A percentile compares a stretch with the other conserved stretches of the same genome.
These are phyloP conservation scores for Cremastinae sp. DNA, from an alignment of 2,888 invertebrate genomes.

Conservation along the genomic window DNA sequence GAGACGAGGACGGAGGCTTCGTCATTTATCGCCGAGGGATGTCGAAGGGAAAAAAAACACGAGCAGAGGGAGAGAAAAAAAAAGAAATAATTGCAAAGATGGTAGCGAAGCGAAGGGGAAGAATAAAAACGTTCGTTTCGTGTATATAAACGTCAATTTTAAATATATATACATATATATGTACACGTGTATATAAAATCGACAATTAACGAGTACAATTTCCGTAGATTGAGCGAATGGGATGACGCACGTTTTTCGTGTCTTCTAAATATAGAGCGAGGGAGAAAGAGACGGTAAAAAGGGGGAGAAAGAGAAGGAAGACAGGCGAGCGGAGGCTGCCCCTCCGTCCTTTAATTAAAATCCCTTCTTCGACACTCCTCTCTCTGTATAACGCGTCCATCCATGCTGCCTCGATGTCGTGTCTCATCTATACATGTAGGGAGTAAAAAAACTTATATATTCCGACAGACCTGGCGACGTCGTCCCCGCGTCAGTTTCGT, in stretches of 20 bases:
- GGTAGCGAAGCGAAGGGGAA: slow-evolving; percentile 8
- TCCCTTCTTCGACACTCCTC: slow-evolving; percentile 52
- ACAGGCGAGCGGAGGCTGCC: slow-evolving; percentile 18
- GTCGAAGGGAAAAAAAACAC: slow-evolving; percentile 18
- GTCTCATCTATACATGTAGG: slow-evolving; percentile 12
- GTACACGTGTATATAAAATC: slow-evolving; percentile 37
- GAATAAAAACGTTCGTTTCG: slow-evolving; percentile 18
- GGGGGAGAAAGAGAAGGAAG: slow-evolving; percentile 24
- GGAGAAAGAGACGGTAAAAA: slow-evolving; percentile 6
- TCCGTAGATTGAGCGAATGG: slow-evolving; percentile 59
- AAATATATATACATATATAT: slow-evolving; percentile 8
- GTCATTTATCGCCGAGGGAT: slow-evolving; percentile 15
- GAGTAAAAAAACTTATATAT: background rate
- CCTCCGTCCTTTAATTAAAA: slow-evolving; percentile 57
- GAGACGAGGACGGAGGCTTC: slow-evolving; percentile 7
- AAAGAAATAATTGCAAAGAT: background rate
- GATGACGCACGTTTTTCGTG: slow-evolving; percentile 57
- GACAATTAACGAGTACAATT: slow-evolving; percentile 59
- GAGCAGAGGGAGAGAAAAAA: slow-evolving; percentile 13
- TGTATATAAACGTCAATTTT: background rate
- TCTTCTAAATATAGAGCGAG: slow-evolving; percentile 48
- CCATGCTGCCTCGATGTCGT: background rate
- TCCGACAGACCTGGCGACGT: slow-evolving; percentile 8
- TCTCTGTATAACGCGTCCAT: slow-evolving; percentile 7
- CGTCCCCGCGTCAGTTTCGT: slow-evolving; percentile 42